Percentiles rank a stretch among this genome's conserved stretches.
Evolutionary conservation across 2,888 invertebrate species (phyloP).

Genomic region (Tiliacea aurago): DNA sequence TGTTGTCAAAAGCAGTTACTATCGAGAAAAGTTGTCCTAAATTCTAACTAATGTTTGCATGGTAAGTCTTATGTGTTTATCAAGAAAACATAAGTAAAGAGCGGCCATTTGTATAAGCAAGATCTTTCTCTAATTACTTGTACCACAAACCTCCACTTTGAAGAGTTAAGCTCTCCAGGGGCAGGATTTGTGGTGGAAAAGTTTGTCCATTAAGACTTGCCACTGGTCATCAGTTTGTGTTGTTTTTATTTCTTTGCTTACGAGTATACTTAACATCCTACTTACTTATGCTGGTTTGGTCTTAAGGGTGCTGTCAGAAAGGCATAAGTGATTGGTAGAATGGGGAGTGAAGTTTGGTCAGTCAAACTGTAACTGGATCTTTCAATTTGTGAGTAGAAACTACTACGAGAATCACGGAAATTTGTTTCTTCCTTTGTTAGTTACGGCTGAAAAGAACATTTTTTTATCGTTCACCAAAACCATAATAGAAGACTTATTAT

Average conservation of each 20-base stretch:
- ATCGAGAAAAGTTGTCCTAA: no score
- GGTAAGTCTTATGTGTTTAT: no score
- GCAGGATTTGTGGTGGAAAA: slow-evolving; percentile 83
- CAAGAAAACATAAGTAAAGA: background rate
- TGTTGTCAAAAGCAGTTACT: no score
- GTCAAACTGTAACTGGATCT: background rate
- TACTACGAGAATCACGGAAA: background rate
- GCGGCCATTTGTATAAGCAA: background rate
- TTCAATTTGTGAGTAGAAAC: background rate
- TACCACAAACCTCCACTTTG: slow-evolving; percentile 63
- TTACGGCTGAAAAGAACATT: background rate
- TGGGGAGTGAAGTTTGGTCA: background rate
- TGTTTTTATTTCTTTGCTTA: slow-evolving; percentile 62
- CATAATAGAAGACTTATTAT: background rate
- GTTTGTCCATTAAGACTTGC: slow-evolving; percentile 83
- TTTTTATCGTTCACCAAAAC: background rate
- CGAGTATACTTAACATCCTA: slow-evolving; percentile 39
- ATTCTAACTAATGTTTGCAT: no score
- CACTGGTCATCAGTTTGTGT: slow-evolving; percentile 73
- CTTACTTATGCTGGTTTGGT: slow-evolving; percentile 28
- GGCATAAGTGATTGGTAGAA: slow-evolving; percentile 13
- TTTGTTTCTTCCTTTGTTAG: background rate
- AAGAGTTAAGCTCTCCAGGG: slow-evolving; percentile 68
- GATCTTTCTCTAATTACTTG: slow-evolving; percentile 48
- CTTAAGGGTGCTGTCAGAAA: slow-evolving; percentile 12